Percentiles rank a stretch among this genome's conserved stretches.
phyloP scores from a whole-genome alignment of 2,113 vertebrate species.

The Calidris pugnax region DNA sequence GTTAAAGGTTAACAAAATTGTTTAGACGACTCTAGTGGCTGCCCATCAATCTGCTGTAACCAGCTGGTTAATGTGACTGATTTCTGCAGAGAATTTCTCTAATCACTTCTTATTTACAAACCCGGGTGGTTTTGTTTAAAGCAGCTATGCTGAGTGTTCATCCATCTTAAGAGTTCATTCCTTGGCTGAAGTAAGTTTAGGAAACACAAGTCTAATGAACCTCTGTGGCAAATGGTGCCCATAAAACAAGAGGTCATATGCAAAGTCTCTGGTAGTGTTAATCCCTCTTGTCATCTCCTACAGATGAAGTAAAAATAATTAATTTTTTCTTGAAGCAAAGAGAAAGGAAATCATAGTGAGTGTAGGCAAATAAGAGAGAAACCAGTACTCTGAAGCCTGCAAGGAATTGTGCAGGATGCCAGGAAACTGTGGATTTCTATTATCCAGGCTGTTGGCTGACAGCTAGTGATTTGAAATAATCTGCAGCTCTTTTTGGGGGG shows the following conservation, averaged over 20 bases:
- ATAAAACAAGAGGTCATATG: not conserved
- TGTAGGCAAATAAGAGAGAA: not conserved
- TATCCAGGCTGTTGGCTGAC: not conserved
- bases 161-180: slow-evolving; percentile 41
- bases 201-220: slow-evolving; percentile 9
- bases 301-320: not conserved
- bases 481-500: not conserved
- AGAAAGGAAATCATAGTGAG: not conserved
- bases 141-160: slow-evolving; percentile 32
- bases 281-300: slow-evolving; percentile 14
- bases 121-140: slow-evolving; percentile 58
- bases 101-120: slow-evolving; percentile 70
- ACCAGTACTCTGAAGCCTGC: not conserved
- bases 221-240: not conserved
- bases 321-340: not conserved
- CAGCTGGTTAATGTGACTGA: slow-evolving; percentile 68
- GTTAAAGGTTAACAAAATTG: slow-evolving; percentile 75
- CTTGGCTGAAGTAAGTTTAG: slow-evolving; percentile 9
- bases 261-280: not conserved
- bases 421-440: not conserved
- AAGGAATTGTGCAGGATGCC: not conserved
- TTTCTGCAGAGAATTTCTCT: slow-evolving; percentile 61
- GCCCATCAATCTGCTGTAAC: slow-evolving; percentile 49
- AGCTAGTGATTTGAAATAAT: not conserved
- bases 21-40: slow-evolving; percentile 69